Conservation (phyloP, 1,140 invertebrate species). For the Drosophila pruinosa region DNA sequence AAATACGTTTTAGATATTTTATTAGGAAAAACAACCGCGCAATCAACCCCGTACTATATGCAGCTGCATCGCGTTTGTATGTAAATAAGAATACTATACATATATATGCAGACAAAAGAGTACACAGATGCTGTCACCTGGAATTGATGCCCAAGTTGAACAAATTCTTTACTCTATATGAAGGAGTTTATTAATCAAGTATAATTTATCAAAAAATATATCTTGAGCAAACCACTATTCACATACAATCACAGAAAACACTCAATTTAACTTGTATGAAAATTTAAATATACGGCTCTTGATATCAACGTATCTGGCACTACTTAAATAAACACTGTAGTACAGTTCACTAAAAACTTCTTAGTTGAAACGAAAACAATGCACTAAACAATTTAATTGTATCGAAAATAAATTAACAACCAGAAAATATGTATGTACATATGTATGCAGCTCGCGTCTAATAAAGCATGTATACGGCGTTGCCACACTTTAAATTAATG, state of each 20-base stretch:
- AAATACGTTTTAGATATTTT: constrained; percentile 51
- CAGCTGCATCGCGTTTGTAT: not conserved
- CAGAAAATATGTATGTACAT: constrained; percentile 19
- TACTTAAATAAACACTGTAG: not conserved
- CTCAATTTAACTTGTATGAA: not conserved
- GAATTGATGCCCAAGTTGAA: not conserved
- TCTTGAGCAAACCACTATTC: too few relatives aligned
- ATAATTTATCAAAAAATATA: too few relatives aligned
- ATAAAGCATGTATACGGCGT: constrained; percentile 1
- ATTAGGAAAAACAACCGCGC: constrained; percentile 38
- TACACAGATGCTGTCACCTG: not conserved
- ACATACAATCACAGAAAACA: constrained; percentile 7
- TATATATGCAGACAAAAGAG: too few relatives aligned
- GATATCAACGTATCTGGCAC: not conserved
- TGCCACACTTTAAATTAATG: constrained; percentile 34
- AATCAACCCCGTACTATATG: not conserved
- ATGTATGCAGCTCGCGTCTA: constrained; percentile 30
- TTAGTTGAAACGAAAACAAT: not conserved
- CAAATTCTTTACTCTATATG: too few relatives aligned
- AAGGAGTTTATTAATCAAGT: too few relatives aligned
- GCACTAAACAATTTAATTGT: not conserved
- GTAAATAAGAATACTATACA: not conserved
- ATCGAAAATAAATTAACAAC: constrained; percentile 14
- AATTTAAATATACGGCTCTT: not conserved
- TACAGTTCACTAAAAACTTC: not conserved